Evolutionary conservation across 2,113 vertebrate genomes (phyloP), one percentile per base, ranked within the genome.

Genomic region (Junco hyemalis): DNA sequence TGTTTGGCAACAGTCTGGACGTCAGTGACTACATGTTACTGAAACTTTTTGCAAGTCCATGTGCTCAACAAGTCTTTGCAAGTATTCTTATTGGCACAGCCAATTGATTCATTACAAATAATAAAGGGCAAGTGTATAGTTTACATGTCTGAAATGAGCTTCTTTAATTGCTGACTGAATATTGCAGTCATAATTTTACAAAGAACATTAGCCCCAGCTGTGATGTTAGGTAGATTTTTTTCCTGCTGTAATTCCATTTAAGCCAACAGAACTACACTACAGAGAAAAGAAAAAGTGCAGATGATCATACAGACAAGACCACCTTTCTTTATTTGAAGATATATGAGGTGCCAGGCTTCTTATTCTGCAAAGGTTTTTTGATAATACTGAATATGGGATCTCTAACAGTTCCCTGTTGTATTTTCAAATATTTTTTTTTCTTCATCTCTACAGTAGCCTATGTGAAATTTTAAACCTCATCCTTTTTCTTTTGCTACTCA

Each of bases 81-180:
- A 77, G 59, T 56, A 72, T 81, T 92, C 36, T 63, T 56, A 60
- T 54, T 78, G 66, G 42, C 40, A 40, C 24, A 95, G 42, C 19
- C 40, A 81, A 33, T 15, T 69, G 93, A 91, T 95, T 96, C 9
- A 94, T 97, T 93, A 36, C 48, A 90, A 69, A 71, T 83, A 96
- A 91, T 94, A 94, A 95, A 86, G 87, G 65, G 63, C 77, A 94
- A 90, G 47, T 51, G 71, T 56, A 35, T 53, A 48, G 81, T 90
- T 91, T 94, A 59, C 42, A 11, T 73, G 56, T 91, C 64, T 84
- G 87, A 78, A 95, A 96, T 94, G 11, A 84, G 82, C 93, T 87
- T 87, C 60, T 92, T 95, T 96, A 97, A 95, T 95, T 95, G 91
- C 85, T 22, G 22, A 35, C 79, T 92, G 84, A 87, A 87, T 95